phyloP scores from a whole-genome alignment of 2,888 invertebrate genomes.

The Flexamia atlantica region DNA sequence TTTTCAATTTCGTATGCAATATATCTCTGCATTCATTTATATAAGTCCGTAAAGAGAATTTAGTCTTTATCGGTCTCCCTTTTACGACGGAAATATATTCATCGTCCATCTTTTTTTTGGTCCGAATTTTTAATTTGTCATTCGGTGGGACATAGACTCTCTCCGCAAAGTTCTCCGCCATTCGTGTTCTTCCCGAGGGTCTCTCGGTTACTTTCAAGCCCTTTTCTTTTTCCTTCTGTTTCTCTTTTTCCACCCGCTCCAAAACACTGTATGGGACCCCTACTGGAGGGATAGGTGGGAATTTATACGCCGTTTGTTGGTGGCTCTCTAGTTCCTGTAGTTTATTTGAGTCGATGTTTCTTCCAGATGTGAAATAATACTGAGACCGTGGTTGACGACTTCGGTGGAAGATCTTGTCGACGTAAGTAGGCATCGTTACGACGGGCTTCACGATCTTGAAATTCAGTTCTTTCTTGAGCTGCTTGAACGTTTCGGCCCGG shows the following conservation, averaged over 20 bases:
- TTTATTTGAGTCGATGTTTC: constrained; percentile 51
- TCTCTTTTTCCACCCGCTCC: constrained; percentile 6
- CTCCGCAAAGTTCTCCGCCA: constrained; percentile 43
- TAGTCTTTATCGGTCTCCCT: constrained; percentile 61
- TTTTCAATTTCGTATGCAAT: constrained; percentile 55
- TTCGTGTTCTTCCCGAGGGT: constrained; percentile 43
- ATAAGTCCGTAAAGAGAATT: constrained; percentile 55
- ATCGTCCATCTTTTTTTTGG: constrained; percentile 38
- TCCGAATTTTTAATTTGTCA: constrained; percentile 13
- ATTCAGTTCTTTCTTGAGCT: constrained; percentile 31
- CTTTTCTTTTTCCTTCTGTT: constrained; percentile 24
- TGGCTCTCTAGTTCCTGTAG: constrained; percentile 8
- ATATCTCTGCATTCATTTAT: constrained; percentile 52
- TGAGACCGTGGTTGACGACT: constrained; percentile 53
- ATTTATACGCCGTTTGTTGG: neutral
- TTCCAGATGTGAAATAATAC: constrained; percentile 63
- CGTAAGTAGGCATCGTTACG: neutral
- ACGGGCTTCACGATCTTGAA: constrained; percentile 43
- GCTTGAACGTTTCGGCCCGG: neutral
- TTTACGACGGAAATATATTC: constrained; percentile 56
- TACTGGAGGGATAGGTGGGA: constrained; percentile 35
- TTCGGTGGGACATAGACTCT: constrained; percentile 57
- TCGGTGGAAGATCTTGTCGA: constrained; percentile 60
- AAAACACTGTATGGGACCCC: constrained; percentile 49
- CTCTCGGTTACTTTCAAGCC: neutral